Evolutionary conservation across 2,888 invertebrate genomes (phyloP), one percentile per base, ranked within the genome.

Genomic region (Eudasyphora cyanicolor): DNA sequence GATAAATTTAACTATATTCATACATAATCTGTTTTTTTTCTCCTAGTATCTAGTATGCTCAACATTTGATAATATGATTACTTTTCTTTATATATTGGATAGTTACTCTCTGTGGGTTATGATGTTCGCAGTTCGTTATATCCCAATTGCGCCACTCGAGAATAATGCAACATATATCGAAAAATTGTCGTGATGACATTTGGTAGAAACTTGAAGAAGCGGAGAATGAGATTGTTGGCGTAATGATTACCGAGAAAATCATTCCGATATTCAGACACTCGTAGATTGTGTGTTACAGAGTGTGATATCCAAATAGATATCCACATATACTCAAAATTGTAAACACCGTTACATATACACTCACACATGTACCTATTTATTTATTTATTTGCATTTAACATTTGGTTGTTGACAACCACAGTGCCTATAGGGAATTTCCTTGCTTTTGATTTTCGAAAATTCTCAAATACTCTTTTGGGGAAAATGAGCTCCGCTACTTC

Each of bases 321-420:
- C n/a, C n/a, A n/a, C n/a, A n/a, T n/a, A n/a, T n/a, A n/a, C n/a
- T n/a, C n/a, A n/a, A n/a, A n/a, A n/a, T n/a, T n/a, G n/a, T n/a
- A n/a, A n/a, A n/a, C 10, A 10, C 35, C 35, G 5, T 35, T 17
- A 14, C 14, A 32, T 12, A 51, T 6, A 54, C 21, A 42, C 17
- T 42, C 12, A 14, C 45, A 71, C 32, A 12, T 32, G 19, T 60
- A 17, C 8, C 2, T 60, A 60, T 60, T 45, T 74, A 49, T 45
- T 76, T 76, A 42, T 73, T 38, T 81, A 73, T 81, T 76, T 64
- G 49, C 49, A 27, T 70, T 64, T 70, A 67, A 19, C 21, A 76
- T 81, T 73, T 81, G 71, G 54, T 76, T 76, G 76, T 76, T 76
- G 76, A 81, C 64, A 76, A 77, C 32, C 64, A 73, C 64, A 76